Conservation (phyloP, 2,888 invertebrate species). For the Lacanobia wlatinum region DNA sequence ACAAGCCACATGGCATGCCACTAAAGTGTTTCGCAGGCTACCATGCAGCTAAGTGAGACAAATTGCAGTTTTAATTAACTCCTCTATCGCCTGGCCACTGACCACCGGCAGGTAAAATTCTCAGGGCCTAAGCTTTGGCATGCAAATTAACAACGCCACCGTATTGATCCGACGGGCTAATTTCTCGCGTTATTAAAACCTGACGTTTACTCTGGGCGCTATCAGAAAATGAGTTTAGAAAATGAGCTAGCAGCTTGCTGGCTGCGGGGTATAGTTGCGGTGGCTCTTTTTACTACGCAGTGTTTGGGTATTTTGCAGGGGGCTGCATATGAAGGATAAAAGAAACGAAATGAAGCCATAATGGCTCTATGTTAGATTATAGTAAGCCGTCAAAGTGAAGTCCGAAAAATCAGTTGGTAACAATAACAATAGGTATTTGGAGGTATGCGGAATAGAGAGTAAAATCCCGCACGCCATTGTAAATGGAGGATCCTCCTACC, state of each 20-base stretch:
- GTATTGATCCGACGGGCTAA: conserved; percentile 67
- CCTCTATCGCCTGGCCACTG: conserved; percentile 67
- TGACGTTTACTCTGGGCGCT: conserved; percentile 39
- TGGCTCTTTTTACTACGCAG: conserved; percentile 3
- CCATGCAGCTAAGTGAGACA: conserved; percentile 76
- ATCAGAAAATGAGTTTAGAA: conserved; percentile 32
- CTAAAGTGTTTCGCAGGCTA: conserved; percentile 64
- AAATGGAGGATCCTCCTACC: too few relatives aligned
- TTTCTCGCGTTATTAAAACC: conserved; percentile 62
- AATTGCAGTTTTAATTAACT: conserved; percentile 80
- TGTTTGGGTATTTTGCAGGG: not conserved
- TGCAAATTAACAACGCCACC: conserved; percentile 75
- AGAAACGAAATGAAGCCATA: not conserved
- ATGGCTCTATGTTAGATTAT: not conserved
- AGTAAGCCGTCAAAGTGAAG: not conserved
- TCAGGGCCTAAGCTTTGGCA: conserved; percentile 74
- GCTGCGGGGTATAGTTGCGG: conserved; percentile 10
- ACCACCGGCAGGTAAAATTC: conserved; percentile 68
- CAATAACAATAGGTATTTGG: too few relatives aligned
- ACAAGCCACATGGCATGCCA: conserved; percentile 38
- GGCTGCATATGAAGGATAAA: too few relatives aligned
- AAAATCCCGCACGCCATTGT: too few relatives aligned
- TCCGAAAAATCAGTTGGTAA: not conserved
- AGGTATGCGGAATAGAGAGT: too few relatives aligned
- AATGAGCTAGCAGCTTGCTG: too few relatives aligned